Conservation (phyloP, 2,113 vertebrate genomes). For the Ailurus styani region DNA sequence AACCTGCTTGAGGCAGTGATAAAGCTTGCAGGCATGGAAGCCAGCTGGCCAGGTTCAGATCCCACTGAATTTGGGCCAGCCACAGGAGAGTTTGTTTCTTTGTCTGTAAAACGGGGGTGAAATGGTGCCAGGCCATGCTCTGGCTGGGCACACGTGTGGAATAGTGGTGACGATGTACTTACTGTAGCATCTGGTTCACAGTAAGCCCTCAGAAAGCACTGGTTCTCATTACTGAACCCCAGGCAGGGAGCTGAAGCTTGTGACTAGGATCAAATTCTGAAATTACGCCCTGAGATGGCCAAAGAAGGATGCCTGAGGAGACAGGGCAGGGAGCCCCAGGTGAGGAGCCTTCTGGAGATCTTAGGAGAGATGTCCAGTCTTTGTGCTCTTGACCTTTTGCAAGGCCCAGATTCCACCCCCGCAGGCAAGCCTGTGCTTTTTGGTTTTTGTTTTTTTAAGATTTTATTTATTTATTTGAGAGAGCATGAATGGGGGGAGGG, state of each 20-base stretch:
- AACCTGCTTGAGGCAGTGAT: not conserved
- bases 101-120: not conserved
- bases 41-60: not conserved
- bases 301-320: not conserved
- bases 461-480: not conserved
- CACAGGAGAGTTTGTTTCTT: not conserved
- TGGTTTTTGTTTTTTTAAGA: not conserved
- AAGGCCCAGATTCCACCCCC: not conserved
- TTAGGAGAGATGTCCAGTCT: not conserved
- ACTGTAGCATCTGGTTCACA: not conserved
- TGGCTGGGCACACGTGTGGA: not conserved
- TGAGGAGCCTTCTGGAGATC: not conserved
- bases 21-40: not conserved
- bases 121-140: not conserved
- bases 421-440: not conserved
- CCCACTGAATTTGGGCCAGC: not conserved
- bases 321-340: not conserved
- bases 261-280: not conserved
- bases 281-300: not conserved
- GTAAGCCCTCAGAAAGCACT: not conserved
- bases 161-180: not conserved
- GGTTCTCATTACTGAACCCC: not conserved
- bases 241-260: not conserved
- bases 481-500: not conserved
- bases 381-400: not conserved